Percentiles rank a stretch among this genome's conserved stretches.
Evolutionary conservation across 2,113 vertebrate genomes (phyloP).

Genomic region (mouse (Mus musculus)): GRCm39 chr19:23395001-23395500

Average conservation of each 20-base stretch:
- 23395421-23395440: background rate
- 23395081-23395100: background rate
- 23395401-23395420: background rate
- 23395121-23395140: background rate
- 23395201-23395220: background rate
- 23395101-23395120: background rate
- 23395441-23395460: background rate
- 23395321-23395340: slow-evolving; percentile 25
- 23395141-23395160: background rate
- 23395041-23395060: background rate
- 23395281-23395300: background rate
- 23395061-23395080: background rate
- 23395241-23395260: background rate
- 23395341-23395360: background rate
- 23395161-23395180: background rate
- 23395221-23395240: background rate
- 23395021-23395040: background rate
- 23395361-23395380: background rate
- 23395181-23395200: background rate
- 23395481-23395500: background rate
- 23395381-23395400: background rate
- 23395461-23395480: background rate
- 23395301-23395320: background rate
- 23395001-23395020: slow-evolving; percentile 4
- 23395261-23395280: background rate